Evolutionary conservation across 2,113 vertebrate genomes (phyloP).

Genomic region (Hystrix brachyura): DNA sequence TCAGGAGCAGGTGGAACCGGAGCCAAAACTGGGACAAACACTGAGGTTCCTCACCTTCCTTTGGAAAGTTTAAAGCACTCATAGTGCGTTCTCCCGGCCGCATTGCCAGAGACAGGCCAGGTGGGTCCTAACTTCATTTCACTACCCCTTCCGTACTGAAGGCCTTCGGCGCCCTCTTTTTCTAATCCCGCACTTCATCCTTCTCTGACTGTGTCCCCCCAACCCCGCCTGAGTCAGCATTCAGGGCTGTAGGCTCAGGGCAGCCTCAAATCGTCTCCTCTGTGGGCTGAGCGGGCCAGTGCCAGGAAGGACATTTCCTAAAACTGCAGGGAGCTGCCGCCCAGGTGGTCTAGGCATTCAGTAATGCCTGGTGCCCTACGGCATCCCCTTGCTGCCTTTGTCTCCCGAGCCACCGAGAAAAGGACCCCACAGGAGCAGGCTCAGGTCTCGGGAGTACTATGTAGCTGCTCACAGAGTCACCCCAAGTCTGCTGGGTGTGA

Average conservation of each 20-base stretch:
- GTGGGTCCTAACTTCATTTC: rapidly evolving
- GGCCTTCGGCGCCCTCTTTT: rapidly evolving
- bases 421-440: rapidly evolving
- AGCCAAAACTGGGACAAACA: constrained; percentile 12
- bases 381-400: rapidly evolving
- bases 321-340: too few relatives aligned
- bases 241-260: rapidly evolving
- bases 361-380: rapidly evolving
- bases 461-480: background rate
- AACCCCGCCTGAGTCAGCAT: rapidly evolving
- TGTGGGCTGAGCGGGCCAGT: rapidly evolving
- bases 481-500: background rate
- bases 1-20: background rate
- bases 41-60: background rate
- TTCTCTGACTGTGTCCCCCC: rapidly evolving
- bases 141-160: background rate
- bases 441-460: rapidly evolving
- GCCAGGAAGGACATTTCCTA: background rate
- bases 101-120: background rate
- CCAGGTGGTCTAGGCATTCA: rapidly evolving
- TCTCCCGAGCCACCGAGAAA: rapidly evolving
- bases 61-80: rapidly evolving
- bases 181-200: rapidly evolving
- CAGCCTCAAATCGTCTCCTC: rapidly evolving
- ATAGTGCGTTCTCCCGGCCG: rapidly evolving